Evolutionary conservation across 2,797 vertebrate genomes (phyloP).

Genomic region (Sebastes umbrosus): DNA sequence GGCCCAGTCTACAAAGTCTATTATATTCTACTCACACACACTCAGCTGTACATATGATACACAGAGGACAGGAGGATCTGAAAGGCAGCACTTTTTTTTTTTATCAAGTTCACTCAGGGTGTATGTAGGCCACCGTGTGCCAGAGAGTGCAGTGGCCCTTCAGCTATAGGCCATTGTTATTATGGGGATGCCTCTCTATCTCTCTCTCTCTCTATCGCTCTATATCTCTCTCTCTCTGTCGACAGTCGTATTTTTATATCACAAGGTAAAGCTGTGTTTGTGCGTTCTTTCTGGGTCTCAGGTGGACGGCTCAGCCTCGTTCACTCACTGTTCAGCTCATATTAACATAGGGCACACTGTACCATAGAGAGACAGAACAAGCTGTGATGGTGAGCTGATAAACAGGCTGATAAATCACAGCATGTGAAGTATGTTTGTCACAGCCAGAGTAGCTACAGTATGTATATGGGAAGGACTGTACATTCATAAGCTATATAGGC

Average conservation of each 20-base stretch:
- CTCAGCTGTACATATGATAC: conserved; percentile 7
- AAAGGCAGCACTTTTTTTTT: conserved; percentile 40
- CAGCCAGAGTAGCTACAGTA: too few species aligned
- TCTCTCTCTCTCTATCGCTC: neutral
- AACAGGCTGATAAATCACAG: neutral
- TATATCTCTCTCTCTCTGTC: neutral
- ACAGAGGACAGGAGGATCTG: neutral
- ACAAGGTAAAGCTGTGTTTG: conserved; percentile 52
- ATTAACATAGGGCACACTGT: neutral
- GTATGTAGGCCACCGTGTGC: conserved; percentile 71
- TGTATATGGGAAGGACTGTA: too few species aligned
- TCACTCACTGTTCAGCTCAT: neutral
- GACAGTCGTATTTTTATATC: conserved; percentile 40
- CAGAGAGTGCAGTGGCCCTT: conserved; percentile 44
- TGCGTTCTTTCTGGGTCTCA: conserved; percentile 42
- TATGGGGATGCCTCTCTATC: neutral
- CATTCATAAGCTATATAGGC: too few species aligned
- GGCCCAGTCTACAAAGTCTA: neutral
- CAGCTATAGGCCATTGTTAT: conserved; percentile 51
- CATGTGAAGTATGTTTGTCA: neutral
- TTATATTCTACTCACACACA: conserved; percentile 35
- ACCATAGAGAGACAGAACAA: neutral
- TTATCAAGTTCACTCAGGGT: conserved; percentile 46
- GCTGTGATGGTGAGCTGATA: neutral
- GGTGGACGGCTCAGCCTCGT: conserved; percentile 36